Base-by-base conservation (phyloP, 2,888 invertebrate genomes). In the Zele albiditarsus region DNA sequence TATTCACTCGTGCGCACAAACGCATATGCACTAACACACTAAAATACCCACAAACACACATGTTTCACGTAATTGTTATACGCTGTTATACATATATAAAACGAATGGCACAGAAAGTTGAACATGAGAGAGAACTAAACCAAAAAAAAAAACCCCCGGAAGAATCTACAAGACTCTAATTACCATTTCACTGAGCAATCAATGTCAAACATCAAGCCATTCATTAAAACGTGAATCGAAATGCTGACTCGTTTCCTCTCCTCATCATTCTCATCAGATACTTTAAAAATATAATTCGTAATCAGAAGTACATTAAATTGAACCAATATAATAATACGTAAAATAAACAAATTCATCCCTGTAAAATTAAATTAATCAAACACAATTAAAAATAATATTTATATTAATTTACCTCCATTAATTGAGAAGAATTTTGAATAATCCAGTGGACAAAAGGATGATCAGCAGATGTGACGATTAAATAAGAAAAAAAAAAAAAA, bases 171-270 rank as follows among this genome's bases (percentile, higher is more conserved):
- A 73, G 65, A 66, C 60, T 65, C 71, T 75, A 67, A 75, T 75
- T 71, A 75, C 31, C 71, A 71, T 62, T 58, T 38, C 66, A 71
- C 71, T 28, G 31, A 71, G 62, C 71, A 75, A 75, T 75, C 67
- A 75, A 57, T 60, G 75, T 79, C 75, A 74, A 79, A 79, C 77
- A 71, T 27, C 68, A 62, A 72, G 31, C 65, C 63, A 70, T 74
- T 75, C 75, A 67, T 74, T 74, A 74, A 12, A 68, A 65, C 67
- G 74, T 74, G 74, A 74, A 74, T 74, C 70, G 33, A 75, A 75
- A 71, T 60, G 75, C 73, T 75, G 75, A 71, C 75, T 75, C 62
- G 73, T 73, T 62, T 49, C 53, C 2, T 65, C 1, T 25, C 14
- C 38, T 27, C 38, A 62, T 65, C 62, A 20, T 38, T 66, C 57